Evolutionary conservation across 2,888 invertebrate species (phyloP), one percentile per base, ranked within the genome.

Genomic region (Leptothorax acervorum): DNA sequence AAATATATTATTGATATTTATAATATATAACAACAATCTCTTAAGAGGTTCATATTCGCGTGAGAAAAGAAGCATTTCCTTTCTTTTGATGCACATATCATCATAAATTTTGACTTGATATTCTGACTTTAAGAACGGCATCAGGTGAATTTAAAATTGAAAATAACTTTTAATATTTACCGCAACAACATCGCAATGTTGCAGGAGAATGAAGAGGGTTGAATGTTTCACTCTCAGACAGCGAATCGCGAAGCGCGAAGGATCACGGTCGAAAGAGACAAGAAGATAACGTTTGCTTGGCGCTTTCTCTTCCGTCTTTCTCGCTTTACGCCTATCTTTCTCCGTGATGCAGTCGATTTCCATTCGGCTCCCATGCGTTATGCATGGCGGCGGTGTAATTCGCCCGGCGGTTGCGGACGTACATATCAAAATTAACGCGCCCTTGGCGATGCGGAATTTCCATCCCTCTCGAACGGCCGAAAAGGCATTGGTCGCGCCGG

Each of bases 351-450:
- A 79, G 79, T 81, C 79, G 79, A 81, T 81, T 81, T 81, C 73
- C 73, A 79, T 79, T 79, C 79, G 60, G 18, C 39, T 73, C 18
- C 79, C 79, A 81, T 81, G 79, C 89, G 60, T 65, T 55, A 66
- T 57, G 78, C 68, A 68, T 83, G 57, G 62, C 83, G 66, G 39
- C 48, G 73, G 60, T 51, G 81, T 84, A 87, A 85, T 87, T 83
- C 84, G 81, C 76, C 63, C 42, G 81, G 63, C 83, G 85, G 83
- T 85, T 85, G 84, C 82, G 70, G 70, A 84, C 31, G 48, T 62
- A 81, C 79, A 81, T 86, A 89, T 85, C 60, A 83, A 87, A 90
- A 90, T 90, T 89, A 87, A 90, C 84, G 86, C 76, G 74, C 51
- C 86, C 82, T 89, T 82, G 83, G 85, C 85, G 82, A 74, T 62